These are phyloP conservation scores for Apteryx mantelli DNA, from an alignment of 2,113 vertebrate species.

Conservation along the genomic window DNA sequence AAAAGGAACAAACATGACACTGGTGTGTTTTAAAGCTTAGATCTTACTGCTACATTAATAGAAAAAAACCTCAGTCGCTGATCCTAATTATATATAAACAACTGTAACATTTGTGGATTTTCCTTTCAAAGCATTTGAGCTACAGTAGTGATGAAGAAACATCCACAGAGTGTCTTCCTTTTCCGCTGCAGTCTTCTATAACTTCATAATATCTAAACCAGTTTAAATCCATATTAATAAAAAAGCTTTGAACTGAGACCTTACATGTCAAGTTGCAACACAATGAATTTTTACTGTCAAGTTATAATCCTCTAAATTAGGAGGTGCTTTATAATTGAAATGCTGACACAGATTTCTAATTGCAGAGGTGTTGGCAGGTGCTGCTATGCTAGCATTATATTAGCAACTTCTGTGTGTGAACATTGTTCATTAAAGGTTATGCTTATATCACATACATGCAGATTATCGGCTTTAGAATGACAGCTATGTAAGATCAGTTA, in stretches of 20 bases:
- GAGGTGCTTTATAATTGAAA: slow-evolving; percentile 57
- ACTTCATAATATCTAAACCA: slow-evolving; percentile 38
- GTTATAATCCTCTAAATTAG: slow-evolving; percentile 51
- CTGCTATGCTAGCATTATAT: slow-evolving; percentile 40
- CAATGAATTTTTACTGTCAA: slow-evolving; percentile 61
- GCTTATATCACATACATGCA: neutral
- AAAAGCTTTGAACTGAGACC: slow-evolving; percentile 63
- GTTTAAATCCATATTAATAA: slow-evolving; percentile 52
- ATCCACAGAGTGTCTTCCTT: neutral
- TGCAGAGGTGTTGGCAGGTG: slow-evolving; percentile 44
- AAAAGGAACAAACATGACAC: neutral
- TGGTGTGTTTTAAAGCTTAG: neutral
- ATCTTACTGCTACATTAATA: neutral
- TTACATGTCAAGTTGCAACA: slow-evolving; percentile 36
- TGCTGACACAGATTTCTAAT: slow-evolving; percentile 58
- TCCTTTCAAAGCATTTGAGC: slow-evolving; percentile 37
- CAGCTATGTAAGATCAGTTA: slow-evolving; percentile 36
- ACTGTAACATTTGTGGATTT: slow-evolving; percentile 9
- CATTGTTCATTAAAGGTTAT: slow-evolving; percentile 55
- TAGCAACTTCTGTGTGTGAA: slow-evolving; percentile 12
- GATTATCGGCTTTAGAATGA: slow-evolving; percentile 11
- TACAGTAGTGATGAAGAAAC: slow-evolving; percentile 13
- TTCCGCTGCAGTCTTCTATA: neutral
- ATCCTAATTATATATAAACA: neutral
- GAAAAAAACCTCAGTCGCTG: neutral